Conservation (phyloP, 2,888 invertebrate species). For the Pelosia muscerda region DNA sequence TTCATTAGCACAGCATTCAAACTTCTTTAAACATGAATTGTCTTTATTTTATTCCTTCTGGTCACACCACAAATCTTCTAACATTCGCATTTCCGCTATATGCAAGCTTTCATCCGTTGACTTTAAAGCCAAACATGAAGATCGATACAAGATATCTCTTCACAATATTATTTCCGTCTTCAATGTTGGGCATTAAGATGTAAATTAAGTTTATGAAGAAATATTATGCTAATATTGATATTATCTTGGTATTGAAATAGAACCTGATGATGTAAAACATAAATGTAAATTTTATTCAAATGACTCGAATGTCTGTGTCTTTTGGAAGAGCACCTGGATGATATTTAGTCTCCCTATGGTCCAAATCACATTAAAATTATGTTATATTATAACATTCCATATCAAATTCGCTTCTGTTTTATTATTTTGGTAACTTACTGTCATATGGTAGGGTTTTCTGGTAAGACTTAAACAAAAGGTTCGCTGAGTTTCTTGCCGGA, state of each 20-base stretch:
- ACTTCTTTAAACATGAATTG: no score
- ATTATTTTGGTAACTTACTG: no score
- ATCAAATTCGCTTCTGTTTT: no score
- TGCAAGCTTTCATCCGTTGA: background rate
- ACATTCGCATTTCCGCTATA: background rate
- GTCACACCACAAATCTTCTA: background rate
- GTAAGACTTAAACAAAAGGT: no score
- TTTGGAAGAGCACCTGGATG: background rate
- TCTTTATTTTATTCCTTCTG: no score
- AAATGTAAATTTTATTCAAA: slow-evolving; percentile 3
- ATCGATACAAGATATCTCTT: slow-evolving; percentile 1
- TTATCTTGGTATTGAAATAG: slow-evolving; percentile 4
- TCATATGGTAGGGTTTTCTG: no score
- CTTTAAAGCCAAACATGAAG: background rate
- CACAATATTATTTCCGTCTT: background rate
- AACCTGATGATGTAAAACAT: background rate
- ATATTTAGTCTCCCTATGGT: background rate
- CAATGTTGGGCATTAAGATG: background rate
- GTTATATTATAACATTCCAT: no score
- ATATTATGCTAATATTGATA: background rate
- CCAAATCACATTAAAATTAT: background rate
- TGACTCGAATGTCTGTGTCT: background rate
- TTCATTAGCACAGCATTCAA: no score
- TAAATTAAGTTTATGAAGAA: slow-evolving; percentile 1
- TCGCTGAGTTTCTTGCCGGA: no score